A percentile compares a stretch with the other conserved stretches of the same genome.
Evolutionary conservation across 64 coral and sea anemone genomes (phyloP).

Genomic region (Stichodactyla helianthus): DNA sequence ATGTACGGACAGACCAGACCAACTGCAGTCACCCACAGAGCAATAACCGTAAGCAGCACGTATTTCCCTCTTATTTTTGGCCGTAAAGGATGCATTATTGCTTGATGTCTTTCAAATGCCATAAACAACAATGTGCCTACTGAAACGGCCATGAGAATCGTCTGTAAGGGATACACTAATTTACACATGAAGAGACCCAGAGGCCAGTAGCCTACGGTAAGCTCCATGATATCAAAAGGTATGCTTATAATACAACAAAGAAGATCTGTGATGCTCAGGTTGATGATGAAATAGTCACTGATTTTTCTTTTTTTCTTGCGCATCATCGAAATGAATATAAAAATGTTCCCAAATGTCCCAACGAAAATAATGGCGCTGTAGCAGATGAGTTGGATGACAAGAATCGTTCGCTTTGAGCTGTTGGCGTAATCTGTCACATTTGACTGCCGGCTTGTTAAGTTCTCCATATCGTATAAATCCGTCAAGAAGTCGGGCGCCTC

Average conservation of each 20-base stretch:
- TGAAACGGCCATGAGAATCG: slow-evolving; percentile 53
- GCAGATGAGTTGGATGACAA: slow-evolving; percentile 26
- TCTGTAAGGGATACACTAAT: slow-evolving; percentile 60
- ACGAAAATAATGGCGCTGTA: slow-evolving; percentile 36
- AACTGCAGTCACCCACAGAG: slow-evolving; percentile 29
- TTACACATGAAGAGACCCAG: slow-evolving; percentile 47
- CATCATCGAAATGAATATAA: slow-evolving; percentile 28
- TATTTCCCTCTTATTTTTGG: slow-evolving; percentile 28
- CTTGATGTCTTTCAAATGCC: slow-evolving; percentile 52
- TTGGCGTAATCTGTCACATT: neutral
- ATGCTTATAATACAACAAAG: slow-evolving; percentile 45
- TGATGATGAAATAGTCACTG: slow-evolving; percentile 65
- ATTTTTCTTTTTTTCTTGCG: slow-evolving; percentile 25
- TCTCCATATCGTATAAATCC: neutral
- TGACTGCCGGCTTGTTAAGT: neutral
- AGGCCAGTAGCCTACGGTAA: slow-evolving; percentile 25
- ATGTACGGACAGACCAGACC: slow-evolving; percentile 51
- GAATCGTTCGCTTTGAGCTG: neutral
- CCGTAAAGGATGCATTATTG: slow-evolving; percentile 48
- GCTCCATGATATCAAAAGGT: slow-evolving; percentile 46
- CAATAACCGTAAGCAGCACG: slow-evolving; percentile 1
- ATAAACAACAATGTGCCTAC: slow-evolving; percentile 54
- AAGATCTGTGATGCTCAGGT: slow-evolving; percentile 52
- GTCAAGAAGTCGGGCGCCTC: neutral
- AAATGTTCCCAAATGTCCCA: slow-evolving; percentile 57